Conservation (phyloP, 2,888 invertebrate species). For the Tuberolachnus salignus region DNA sequence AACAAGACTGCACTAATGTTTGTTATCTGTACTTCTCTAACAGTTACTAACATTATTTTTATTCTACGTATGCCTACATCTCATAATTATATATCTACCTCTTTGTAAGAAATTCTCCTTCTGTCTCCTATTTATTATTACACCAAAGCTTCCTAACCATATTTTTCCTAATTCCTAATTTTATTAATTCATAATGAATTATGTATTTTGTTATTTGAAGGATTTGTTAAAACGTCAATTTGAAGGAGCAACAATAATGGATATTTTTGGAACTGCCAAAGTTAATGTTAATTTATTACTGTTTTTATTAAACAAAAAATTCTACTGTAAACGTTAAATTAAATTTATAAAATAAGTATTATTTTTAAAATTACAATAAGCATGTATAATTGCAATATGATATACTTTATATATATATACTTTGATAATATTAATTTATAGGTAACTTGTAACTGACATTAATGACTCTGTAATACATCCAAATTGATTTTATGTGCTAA, state of each 20-base stretch:
- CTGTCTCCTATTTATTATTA: too few relatives aligned
- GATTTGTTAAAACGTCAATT: slow-evolving; percentile 77
- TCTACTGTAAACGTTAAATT: slow-evolving; percentile 64
- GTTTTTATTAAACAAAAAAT: slow-evolving; percentile 77
- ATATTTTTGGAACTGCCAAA: slow-evolving; percentile 79
- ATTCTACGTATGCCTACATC: too few relatives aligned
- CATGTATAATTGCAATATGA: neutral
- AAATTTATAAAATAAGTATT: neutral
- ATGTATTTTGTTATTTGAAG: slow-evolving; percentile 63
- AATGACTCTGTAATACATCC: slow-evolving; percentile 14
- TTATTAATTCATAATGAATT: too few relatives aligned
- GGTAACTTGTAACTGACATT: neutral
- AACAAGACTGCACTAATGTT: too few relatives aligned
- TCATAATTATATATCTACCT: neutral
- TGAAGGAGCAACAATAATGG: slow-evolving; percentile 77
- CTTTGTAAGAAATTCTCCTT: neutral
- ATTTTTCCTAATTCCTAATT: too few relatives aligned
- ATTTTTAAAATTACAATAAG: slow-evolving; percentile 32
- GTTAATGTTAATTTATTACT: slow-evolving; percentile 78
- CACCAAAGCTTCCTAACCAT: too few relatives aligned
- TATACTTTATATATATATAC: too few relatives aligned
- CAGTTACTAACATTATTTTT: too few relatives aligned
- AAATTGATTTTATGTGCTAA: slow-evolving; percentile 5
- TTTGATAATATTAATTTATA: slow-evolving; percentile 26
- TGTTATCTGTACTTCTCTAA: too few relatives aligned